These are phyloP conservation scores for Linepithema humile DNA, from an alignment of 1,140 invertebrate species.

Conservation along the genomic window DNA sequence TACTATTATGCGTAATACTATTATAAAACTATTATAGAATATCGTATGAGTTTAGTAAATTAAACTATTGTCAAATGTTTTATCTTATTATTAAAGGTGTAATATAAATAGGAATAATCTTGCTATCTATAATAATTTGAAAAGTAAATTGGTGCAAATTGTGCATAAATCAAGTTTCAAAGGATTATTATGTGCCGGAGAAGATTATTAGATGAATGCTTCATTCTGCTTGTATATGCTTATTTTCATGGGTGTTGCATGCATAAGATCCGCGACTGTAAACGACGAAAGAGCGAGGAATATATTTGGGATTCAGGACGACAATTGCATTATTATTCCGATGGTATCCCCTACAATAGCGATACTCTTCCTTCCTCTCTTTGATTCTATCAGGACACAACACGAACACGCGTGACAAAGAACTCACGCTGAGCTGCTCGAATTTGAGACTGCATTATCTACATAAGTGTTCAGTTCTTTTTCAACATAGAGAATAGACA, in stretches of 20 bases:
- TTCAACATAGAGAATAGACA: slow-evolving; percentile 31
- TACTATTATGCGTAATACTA: too few species aligned
- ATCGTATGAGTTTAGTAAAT: too few species aligned
- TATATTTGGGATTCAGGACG: slow-evolving; percentile 55
- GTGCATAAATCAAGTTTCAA: neutral
- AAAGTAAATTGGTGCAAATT: neutral
- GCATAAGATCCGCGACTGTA: slow-evolving; percentile 29
- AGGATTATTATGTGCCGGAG: neutral
- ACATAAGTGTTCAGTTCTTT: slow-evolving; percentile 11
- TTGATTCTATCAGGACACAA: slow-evolving; percentile 52
- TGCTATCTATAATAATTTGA: neutral
- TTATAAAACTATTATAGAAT: too few species aligned
- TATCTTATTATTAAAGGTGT: too few species aligned
- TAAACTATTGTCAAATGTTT: slow-evolving; percentile 11
- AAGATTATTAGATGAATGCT: neutral
- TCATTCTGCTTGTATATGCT: neutral
- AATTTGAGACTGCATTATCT: slow-evolving; percentile 24
- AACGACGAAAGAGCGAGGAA: slow-evolving; percentile 44
- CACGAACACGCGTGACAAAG: slow-evolving; percentile 55
- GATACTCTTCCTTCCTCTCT: slow-evolving; percentile 67
- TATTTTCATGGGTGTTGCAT: slow-evolving; percentile 10
- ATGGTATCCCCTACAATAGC: slow-evolving; percentile 57
- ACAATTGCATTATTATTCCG: slow-evolving; percentile 71
- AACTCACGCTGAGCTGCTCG: slow-evolving; percentile 41
- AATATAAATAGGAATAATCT: too few species aligned